These are phyloP conservation scores for Phocides pigmalion DNA, from an alignment of 1,140 invertebrate genomes.

Conservation along the genomic window DNA sequence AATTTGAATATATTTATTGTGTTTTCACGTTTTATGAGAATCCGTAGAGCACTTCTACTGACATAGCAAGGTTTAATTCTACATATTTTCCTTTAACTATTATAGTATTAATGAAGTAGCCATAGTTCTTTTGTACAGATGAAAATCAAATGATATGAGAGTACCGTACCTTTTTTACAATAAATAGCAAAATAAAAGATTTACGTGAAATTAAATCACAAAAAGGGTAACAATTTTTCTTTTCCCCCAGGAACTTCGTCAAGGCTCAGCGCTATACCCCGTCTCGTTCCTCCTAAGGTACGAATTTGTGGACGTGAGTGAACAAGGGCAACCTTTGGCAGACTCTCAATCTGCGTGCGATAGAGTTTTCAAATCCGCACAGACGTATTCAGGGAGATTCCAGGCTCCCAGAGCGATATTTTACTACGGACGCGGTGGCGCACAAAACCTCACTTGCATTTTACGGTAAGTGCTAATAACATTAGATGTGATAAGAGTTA, in stretches of 20 bases:
- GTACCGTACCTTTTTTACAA: background rate
- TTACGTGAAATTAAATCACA: background rate
- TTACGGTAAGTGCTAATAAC: conserved; percentile 76
- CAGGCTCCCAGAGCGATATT: conserved; percentile 92
- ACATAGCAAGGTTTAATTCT: too few relatives aligned
- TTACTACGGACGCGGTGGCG: conserved; percentile 91
- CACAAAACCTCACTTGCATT: conserved; percentile 89
- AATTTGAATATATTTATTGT: too few relatives aligned
- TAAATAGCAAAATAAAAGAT: background rate
- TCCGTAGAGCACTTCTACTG: too few relatives aligned
- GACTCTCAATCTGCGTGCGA: conserved; percentile 85
- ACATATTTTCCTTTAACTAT: too few relatives aligned
- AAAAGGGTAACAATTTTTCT: conserved; percentile 24
- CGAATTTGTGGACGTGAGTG: conserved; percentile 89
- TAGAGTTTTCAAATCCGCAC: conserved; percentile 84
- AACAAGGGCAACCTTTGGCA: conserved; percentile 85
- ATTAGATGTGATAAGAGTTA: background rate
- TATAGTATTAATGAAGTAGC: too few relatives aligned
- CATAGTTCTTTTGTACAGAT: too few relatives aligned
- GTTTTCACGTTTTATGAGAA: too few relatives aligned
- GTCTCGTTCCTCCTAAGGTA: conserved; percentile 91
- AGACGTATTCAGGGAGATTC: conserved; percentile 86
- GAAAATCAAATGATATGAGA: too few relatives aligned
- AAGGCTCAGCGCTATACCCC: conserved; percentile 91
- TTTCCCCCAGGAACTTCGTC: conserved; percentile 86